phyloP scores from a whole-genome alignment of 1,140 invertebrate genomes.

The Bombus terrestris region DNA sequence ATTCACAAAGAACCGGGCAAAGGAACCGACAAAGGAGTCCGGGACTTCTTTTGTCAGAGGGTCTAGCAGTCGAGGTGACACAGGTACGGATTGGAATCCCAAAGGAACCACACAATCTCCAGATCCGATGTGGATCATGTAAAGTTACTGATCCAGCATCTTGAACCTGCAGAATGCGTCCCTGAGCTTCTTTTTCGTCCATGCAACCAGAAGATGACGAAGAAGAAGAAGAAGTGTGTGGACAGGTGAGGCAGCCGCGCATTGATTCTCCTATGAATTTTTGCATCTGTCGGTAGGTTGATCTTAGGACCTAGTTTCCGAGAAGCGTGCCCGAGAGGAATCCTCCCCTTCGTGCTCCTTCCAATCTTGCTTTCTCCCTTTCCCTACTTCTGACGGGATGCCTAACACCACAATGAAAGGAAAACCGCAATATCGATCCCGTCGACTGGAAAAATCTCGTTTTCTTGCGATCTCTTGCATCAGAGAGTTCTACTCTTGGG shows the following conservation, averaged over 20 bases:
- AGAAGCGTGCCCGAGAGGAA: conserved; percentile 67
- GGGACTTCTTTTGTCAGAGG: conserved; percentile 75
- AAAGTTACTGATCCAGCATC: conserved; percentile 22
- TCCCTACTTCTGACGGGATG: not conserved
- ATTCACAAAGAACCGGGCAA: conserved; percentile 74
- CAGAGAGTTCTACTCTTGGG: not conserved
- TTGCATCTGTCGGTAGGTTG: conserved; percentile 80
- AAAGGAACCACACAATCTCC: conserved; percentile 2
- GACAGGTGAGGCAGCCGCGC: conserved; percentile 77
- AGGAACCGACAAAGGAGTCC: conserved; percentile 79
- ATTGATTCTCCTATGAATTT: conserved; percentile 78
- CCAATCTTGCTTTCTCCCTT: conserved; percentile 3
- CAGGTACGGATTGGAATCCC: conserved; percentile 68
- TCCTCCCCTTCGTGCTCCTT: conserved; percentile 33
- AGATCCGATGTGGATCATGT: conserved; percentile 37
- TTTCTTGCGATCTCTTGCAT: not conserved
- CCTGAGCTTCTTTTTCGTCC: conserved; percentile 39
- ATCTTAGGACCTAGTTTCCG: conserved; percentile 74
- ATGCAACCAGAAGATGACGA: conserved; percentile 51
- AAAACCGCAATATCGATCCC: conserved; percentile 37
- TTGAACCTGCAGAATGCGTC: conserved; percentile 49
- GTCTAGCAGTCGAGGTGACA: conserved; percentile 75
- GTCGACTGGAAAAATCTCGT: conserved; percentile 25
- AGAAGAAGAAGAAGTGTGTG: conserved; percentile 73
- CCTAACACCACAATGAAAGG: not conserved